Evolutionary conservation across 2,113 vertebrate genomes (phyloP).

Genomic region (Gallinago paraguaiae): DNA sequence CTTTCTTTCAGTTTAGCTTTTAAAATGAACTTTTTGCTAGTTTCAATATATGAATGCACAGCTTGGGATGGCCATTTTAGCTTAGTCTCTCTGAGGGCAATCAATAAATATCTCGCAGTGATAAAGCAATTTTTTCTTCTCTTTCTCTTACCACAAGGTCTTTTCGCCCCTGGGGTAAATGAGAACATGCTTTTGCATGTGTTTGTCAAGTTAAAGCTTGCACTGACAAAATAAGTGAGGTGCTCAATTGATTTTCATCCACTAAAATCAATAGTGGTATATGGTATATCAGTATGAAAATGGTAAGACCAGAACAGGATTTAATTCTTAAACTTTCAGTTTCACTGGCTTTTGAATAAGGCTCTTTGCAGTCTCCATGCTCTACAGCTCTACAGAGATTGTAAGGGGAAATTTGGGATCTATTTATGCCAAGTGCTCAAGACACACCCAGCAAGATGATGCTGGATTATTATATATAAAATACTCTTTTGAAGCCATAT

Average conservation of each 20-base stretch:
- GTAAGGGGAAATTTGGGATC: not conserved
- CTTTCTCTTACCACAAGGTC: not conserved
- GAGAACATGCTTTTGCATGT: not conserved
- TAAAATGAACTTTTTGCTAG: not conserved
- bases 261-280: not conserved
- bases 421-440: not conserved
- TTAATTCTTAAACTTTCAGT: not conserved
- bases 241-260: not conserved
- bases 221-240: not conserved
- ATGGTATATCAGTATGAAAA: not conserved
- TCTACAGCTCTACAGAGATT: not conserved
- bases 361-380: not conserved
- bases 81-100: not conserved
- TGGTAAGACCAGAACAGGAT: not conserved
- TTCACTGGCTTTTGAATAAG: not conserved
- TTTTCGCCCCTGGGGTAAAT: not conserved
- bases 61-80: not conserved
- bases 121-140: not conserved
- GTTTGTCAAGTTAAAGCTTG: not conserved
- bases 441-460: not conserved
- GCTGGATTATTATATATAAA: not conserved
- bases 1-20: conserved; percentile 17
- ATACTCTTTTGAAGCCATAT: not conserved
- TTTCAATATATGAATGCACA: not conserved
- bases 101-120: not conserved